Evolutionary conservation across 2,797 vertebrate genomes (phyloP), one percentile per base, ranked within the genome.

Genomic region (Acanthopagrus latus): DNA sequence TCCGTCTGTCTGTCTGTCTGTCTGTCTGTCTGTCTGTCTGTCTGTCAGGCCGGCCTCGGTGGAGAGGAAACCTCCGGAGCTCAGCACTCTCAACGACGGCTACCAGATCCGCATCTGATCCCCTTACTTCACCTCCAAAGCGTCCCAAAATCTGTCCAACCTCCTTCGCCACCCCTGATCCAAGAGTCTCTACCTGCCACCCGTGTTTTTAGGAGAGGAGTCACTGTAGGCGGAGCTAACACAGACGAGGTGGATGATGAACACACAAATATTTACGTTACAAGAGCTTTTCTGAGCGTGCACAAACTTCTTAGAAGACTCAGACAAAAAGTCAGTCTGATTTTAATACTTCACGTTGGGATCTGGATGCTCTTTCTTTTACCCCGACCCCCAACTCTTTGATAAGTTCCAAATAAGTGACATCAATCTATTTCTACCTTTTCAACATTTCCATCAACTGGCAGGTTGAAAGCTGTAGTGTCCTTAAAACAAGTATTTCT

Each of bases 71-170:
- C 96, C 92, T 60, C 89, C 96, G 0, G 97, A 98, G 66, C 96
- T 99, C 90, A 95, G 97, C 80, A 95, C 95, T 0, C 94, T 99
- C 84, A 97, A 83, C 1, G 98, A 99, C 64, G 97, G 97, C 77
- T 99, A 99, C 91, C 98, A 99, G 91, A 98, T 99, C 85, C 96
- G 97, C 69, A 98, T 99, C 92, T 99, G 94, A 95, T 58, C 67
- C 5, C 20, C 50, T 7, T 2, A 1, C 21, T 27, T 33, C 59
- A 13, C 47, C 67, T n/a, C 47, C 20, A 29, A 7, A 17, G 21
- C 51, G 1, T 21, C 57, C 44, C 18, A 21, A 3, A 8, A 56
- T 75, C 62, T 52, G 18, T 56, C 51, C 55, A 21, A 4, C 33
- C 54, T 11, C 23, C 44, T 54, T 46, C 0, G 17, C 54, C 76